Evolutionary conservation across 1,140 invertebrate genomes (phyloP), one percentile per base, ranked within the genome.

Genomic region (Drosophila parabipectinata): DNA sequence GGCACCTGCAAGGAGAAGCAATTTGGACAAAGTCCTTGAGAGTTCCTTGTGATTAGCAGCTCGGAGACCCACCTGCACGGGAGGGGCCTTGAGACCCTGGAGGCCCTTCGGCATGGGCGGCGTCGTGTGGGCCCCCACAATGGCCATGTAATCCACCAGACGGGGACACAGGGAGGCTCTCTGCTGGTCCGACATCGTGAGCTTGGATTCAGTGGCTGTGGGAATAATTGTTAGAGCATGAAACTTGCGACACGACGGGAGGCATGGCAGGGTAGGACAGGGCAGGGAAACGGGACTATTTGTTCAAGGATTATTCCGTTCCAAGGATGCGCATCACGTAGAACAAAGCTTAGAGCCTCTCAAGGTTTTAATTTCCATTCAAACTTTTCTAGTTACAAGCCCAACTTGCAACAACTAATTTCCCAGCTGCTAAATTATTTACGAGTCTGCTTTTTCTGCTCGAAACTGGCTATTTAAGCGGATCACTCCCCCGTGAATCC

Each of bases 111-210:
- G 95, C 92, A 93, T 95, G 83, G 94, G 96, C 87, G 94, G 93
- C 56, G 94, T 94, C 63, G 95, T 94, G 60, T 97, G 94, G 96
- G 96, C 71, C 9, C 98, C 98, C 66, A 99, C 98, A 74, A 99
- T 98, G 68, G 98, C 96, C 91, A 99, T 94, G 93, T 99, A 99
- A 94, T 99, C 99, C 90, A 97, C 95, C 87, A 97, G 92, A 72
- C 96, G 95, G 79, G 96, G 96, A 91, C 96, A 97, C 77, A 97
- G 92, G 88, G 95, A 96, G 90, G 96, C 96, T 90, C 95, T 96
- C 91, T 97, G 96, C 90, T 91, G 90, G 63, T 92, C 91, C 45
- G 91, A 90, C 91, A 92, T 92, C 57, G 68, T 75, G 18, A 5
- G 9, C 59, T 3, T 14, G 37, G 74, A 37, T 56, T 50, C 45